These are phyloP conservation scores for Phenganax subtilis DNA, from an alignment of 92 coral and sea anemone genomes.

Conservation along the genomic window DNA sequence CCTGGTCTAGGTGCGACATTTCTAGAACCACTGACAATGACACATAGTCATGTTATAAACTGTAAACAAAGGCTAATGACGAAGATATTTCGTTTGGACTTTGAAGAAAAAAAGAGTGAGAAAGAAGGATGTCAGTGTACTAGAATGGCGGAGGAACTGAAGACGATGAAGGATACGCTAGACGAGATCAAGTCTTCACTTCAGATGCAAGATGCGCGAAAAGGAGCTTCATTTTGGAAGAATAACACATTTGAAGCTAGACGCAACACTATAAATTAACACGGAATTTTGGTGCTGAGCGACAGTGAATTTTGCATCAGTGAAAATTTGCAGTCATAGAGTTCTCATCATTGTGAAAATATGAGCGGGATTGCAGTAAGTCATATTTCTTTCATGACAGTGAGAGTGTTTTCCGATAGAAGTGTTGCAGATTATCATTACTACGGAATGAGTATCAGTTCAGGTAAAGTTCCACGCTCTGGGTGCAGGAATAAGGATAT, in stretches of 20 bases:
- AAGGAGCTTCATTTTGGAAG: background rate
- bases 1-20: conserved; percentile 7
- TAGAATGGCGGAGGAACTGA: background rate
- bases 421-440: too few relatives aligned
- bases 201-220: background rate
- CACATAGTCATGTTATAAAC: background rate
- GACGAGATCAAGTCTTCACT: background rate
- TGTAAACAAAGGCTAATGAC: background rate
- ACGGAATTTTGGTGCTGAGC: too few relatives aligned
- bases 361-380: too few relatives aligned
- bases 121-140: background rate
- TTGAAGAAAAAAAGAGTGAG: background rate
- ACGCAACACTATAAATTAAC: too few relatives aligned
- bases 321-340: too few relatives aligned
- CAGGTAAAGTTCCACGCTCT: too few relatives aligned
- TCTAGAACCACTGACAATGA: background rate
- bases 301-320: too few relatives aligned
- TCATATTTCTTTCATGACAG: too few relatives aligned
- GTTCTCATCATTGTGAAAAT: too few relatives aligned
- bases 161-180: background rate
- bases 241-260: background rate
- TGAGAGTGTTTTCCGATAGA: too few relatives aligned
- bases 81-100: background rate
- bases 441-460: too few relatives aligned
- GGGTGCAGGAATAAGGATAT: too few relatives aligned